Conservation (phyloP, 1,140 invertebrate species). For the Ceratosolen fusciceps region DNA sequence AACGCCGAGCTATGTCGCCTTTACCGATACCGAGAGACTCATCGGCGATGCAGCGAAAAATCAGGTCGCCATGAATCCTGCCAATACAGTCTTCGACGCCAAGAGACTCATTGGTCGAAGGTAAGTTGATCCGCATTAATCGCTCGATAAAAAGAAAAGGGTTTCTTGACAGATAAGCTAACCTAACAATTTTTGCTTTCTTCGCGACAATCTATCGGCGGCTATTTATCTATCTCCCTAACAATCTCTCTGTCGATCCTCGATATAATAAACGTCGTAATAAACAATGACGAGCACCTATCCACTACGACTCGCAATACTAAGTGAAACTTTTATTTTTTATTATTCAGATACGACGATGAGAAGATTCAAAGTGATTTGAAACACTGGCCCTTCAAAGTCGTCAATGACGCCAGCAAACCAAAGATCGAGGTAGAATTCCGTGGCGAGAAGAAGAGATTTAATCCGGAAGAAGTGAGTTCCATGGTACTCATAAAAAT, state of each 20-base stretch:
- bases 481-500: conserved; percentile 88
- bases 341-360: conserved; percentile 76
- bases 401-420: conserved; percentile 78
- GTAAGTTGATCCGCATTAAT: background rate
- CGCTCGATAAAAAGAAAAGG: no score
- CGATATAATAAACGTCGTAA: no score
- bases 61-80: conserved; percentile 87
- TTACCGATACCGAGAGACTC: conserved; percentile 85
- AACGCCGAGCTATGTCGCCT: conserved; percentile 91
- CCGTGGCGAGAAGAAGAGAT: conserved; percentile 82
- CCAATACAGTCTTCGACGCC: conserved; percentile 88
- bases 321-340: no score
- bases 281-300: no score
- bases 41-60: conserved; percentile 83
- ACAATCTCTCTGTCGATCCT: no score
- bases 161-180: conserved; percentile 1
- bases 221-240: no score
- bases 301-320: no score
- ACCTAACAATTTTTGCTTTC: background rate
- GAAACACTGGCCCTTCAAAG: conserved; percentile 86
- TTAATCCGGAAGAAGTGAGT: conserved; percentile 89
- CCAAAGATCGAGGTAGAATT: conserved; percentile 85
- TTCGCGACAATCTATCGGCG: background rate
- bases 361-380: conserved; percentile 81
- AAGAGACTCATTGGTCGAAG: conserved; percentile 84